Evolutionary conservation across 1,140 invertebrate genomes (phyloP).

Genomic region (Bombus sibiricus): DNA sequence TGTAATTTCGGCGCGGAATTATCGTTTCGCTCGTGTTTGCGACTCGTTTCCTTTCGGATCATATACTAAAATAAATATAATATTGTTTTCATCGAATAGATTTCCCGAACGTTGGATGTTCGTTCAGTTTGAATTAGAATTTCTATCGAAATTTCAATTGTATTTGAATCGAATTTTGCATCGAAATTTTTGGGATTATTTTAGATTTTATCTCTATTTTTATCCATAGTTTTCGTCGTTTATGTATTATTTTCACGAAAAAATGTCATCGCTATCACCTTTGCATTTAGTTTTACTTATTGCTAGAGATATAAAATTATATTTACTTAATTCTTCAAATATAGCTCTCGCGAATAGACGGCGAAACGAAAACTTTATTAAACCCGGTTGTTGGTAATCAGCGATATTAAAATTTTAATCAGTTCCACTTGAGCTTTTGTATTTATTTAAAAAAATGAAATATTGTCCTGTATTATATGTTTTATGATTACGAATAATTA

Average conservation of each 20-base stretch:
- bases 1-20: background rate
- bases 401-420: background rate
- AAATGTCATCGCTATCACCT: no score
- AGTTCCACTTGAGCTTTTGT: background rate
- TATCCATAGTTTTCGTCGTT: no score
- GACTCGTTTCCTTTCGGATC: no score
- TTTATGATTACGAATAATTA: background rate
- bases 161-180: background rate
- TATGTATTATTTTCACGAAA: no score
- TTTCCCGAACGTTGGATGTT: background rate
- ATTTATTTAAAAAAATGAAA: no score
- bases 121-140: background rate
- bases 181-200: background rate
- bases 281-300: no score
- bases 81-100: background rate
- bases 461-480: background rate
- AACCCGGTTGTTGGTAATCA: background rate
- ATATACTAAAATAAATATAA: background rate
- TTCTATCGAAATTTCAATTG: background rate
- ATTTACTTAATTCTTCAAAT: no score
- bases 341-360: no score
- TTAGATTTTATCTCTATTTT: background rate
- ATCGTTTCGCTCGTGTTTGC: background rate
- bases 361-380: no score
- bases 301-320: background rate